Conservation (phyloP, 30 jellyfish, hydroid and myxozoan species). For the Chrysaora quinquecirrha region DNA sequence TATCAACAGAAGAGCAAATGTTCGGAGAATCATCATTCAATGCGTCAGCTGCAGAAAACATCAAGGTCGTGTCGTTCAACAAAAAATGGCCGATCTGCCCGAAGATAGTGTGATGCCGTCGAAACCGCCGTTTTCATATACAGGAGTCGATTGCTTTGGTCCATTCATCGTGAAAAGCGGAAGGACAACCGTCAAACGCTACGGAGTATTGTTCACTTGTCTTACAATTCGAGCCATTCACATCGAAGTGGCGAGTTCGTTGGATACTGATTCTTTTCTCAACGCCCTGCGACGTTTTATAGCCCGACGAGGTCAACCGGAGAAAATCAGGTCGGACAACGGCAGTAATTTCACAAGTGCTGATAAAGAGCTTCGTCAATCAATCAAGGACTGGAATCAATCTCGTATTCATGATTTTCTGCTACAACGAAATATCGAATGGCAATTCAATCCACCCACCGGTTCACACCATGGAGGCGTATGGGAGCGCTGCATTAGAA, state of each 20-base stretch:
- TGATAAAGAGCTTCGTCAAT: not conserved
- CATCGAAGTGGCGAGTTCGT: not conserved
- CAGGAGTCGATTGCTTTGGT: not conserved
- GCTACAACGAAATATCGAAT: constrained; percentile 1
- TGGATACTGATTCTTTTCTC: not conserved
- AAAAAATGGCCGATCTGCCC: not conserved
- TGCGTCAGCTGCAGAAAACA: not conserved
- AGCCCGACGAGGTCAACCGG: not conserved
- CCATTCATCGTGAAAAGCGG: not conserved
- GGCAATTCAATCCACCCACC: constrained; percentile 64
- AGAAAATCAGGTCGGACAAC: not conserved
- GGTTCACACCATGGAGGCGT: constrained; percentile 56
- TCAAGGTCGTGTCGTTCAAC: not conserved
- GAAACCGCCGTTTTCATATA: not conserved
- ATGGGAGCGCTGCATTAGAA: constrained; percentile 52
- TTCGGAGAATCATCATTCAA: no score
- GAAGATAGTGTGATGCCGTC: not conserved
- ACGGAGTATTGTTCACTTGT: not conserved
- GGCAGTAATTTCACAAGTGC: not conserved
- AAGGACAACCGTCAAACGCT: not conserved
- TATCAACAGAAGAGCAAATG: not conserved
- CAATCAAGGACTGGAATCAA: constrained; percentile 36
- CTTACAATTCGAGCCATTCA: not conserved
- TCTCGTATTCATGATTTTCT: not conserved
- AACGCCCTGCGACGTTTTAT: not conserved